These are phyloP conservation scores for Carterocephalus palaemon DNA, from an alignment of 2,888 invertebrate species.

Conservation along the genomic window DNA sequence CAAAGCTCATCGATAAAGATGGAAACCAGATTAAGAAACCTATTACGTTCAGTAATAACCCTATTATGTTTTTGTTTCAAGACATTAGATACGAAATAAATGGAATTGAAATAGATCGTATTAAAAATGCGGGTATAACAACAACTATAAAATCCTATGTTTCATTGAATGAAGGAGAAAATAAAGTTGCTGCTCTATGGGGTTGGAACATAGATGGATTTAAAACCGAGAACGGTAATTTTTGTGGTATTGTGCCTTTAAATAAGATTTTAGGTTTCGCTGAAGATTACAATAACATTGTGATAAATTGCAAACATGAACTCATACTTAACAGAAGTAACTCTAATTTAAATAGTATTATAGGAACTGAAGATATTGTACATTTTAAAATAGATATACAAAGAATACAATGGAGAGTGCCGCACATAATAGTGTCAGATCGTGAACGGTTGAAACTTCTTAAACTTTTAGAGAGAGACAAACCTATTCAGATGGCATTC, in stretches of 20 bases:
- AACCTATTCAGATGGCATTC: conserved; percentile 34
- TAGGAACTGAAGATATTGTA: too few species aligned
- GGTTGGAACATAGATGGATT: conserved; percentile 6
- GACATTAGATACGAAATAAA: conserved; percentile 46
- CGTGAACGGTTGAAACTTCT: too few species aligned
- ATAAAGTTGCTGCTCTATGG: not conserved
- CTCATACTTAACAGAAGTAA: too few species aligned
- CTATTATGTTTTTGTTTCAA: conserved; percentile 41
- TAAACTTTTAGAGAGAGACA: conserved; percentile 38
- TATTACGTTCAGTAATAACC: conserved; percentile 33
- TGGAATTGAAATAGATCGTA: conserved; percentile 43
- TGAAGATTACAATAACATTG: too few species aligned
- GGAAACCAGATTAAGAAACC: too few species aligned
- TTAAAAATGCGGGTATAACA: conserved; percentile 42
- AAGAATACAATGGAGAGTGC: too few species aligned
- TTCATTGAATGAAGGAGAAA: conserved; percentile 28
- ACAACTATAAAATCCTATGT: conserved; percentile 42
- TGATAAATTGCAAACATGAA: too few species aligned
- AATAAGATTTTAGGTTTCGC: not conserved
- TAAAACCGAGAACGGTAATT: not conserved
- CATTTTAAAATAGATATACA: too few species aligned
- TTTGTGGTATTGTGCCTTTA: too few species aligned
- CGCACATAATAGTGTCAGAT: too few species aligned
- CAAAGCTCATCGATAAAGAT: not conserved
- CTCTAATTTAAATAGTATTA: too few species aligned